Percentiles rank a stretch among this genome's conserved stretches.
Evolutionary conservation across 1,140 invertebrate species (phyloP).

Genomic region (Muscidifurax raptorellus): DNA sequence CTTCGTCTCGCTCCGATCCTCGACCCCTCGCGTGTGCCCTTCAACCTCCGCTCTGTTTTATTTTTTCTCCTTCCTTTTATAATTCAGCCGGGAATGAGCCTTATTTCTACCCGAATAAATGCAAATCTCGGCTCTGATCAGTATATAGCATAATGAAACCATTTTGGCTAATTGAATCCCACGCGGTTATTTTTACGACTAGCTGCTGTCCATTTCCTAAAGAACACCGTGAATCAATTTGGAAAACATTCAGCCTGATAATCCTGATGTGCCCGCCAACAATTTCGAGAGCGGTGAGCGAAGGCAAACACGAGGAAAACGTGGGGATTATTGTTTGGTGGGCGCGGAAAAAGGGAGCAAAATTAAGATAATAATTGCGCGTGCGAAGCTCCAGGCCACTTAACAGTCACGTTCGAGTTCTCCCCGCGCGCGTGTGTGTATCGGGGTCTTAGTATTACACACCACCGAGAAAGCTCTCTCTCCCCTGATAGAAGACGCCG

Average conservation of each 20-base stretch:
- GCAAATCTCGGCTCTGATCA: slow-evolving; percentile 33
- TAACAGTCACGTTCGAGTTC: slow-evolving; percentile 32
- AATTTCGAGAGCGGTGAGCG: slow-evolving; percentile 7
- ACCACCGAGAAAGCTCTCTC: background rate
- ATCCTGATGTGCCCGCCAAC: too few species aligned
- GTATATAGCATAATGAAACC: background rate
- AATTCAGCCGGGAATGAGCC: background rate
- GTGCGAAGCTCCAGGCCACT: slow-evolving; percentile 22
- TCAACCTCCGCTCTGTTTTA: background rate
- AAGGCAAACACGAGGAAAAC: slow-evolving; percentile 11
- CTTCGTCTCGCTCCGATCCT: background rate
- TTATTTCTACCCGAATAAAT: slow-evolving; percentile 5
- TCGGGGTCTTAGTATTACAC: slow-evolving; percentile 23
- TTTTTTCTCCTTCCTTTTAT: background rate
- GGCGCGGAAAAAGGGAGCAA: slow-evolving; percentile 21
- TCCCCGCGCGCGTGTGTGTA: background rate
- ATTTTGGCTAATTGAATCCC: background rate
- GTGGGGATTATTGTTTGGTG: background rate
- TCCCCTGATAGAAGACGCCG: slow-evolving; percentile 5
- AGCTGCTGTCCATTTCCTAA: too few species aligned
- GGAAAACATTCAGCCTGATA: background rate
- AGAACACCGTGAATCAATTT: background rate
- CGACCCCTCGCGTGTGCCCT: background rate
- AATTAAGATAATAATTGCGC: slow-evolving; percentile 42
- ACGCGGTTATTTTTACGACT: background rate